Evolutionary conservation across 2,888 invertebrate species (phyloP), one percentile per base, ranked within the genome.

Genomic region (Apocheima hispidaria): DNA sequence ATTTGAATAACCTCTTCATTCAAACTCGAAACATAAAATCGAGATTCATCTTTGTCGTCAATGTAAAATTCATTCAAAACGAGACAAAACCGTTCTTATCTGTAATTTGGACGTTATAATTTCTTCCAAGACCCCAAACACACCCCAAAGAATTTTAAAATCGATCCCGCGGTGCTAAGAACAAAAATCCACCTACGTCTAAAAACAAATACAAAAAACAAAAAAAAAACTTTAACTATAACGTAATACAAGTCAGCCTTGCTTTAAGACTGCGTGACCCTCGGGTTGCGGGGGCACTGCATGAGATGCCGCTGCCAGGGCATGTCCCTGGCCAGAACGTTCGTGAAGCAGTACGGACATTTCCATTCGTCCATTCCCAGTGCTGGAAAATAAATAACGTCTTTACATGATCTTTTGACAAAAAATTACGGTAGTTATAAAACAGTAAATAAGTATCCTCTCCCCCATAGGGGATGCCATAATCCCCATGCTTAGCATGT

Each of bases 301-400:
- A 95, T 95, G 28, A 97, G 93, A 80, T 97, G 97, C 49, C 95
- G 93, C 80, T 96, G 95, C 98, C 98, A 98, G 16, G 96, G 96
- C 52, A 96, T 94, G 77, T 97, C 96, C 14, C 95, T 94, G 5
- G 95, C 93, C 68, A 95, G 92, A 1, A 98, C 94, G 82, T 97
- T 96, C 65, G 94, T 94, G 74, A 96, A 96, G 81, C 98, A 98
- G 64, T 98, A 94, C 0, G 98, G 98, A 81, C 98, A 98, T 72
- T 96, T 96, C 82, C 96, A 96, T 65, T 95, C 95, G 33, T 96
- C 96, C 71, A 90, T 71, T 36, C 91, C 88, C 1, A 92, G 65
- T 1, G 92, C 92, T 92, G 78, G 59, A 64, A 48, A 53, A 7
- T 9, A 43, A 30, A 30, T 30, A 30, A 9, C 10, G 10, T 30